phyloP scores from a whole-genome alignment of 1,140 invertebrate genomes.

The Drosophila lini region DNA sequence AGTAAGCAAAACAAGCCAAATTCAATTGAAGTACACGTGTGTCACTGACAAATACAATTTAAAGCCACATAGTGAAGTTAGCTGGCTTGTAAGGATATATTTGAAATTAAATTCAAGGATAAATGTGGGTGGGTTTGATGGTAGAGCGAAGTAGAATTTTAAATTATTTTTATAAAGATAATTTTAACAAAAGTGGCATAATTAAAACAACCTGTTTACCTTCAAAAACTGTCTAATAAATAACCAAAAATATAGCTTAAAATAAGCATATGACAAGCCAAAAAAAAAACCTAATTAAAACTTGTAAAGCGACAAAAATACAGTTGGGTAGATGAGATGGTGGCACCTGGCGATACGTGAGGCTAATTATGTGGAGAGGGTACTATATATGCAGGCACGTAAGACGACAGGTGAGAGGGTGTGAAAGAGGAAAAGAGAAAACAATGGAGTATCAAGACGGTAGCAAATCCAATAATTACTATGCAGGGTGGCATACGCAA shows the following conservation, averaged over 20 bases:
- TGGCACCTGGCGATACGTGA: slow-evolving; percentile 51
- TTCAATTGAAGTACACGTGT: slow-evolving; percentile 35
- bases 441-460: slow-evolving; percentile 52
- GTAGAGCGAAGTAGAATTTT: too few species aligned
- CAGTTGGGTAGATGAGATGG: slow-evolving; percentile 41
- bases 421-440: slow-evolving; percentile 35
- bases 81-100: background rate
- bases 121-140: background rate
- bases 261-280: slow-evolving; percentile 14
- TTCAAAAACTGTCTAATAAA: slow-evolving; percentile 22
- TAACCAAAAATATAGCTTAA: background rate
- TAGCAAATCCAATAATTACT: slow-evolving; percentile 60
- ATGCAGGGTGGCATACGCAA: slow-evolving; percentile 52
- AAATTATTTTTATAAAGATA: slow-evolving; percentile 6
- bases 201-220: too few species aligned
- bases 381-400: background rate
- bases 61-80: background rate
- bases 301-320: slow-evolving; percentile 30
- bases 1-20: slow-evolving; percentile 43
- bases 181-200: background rate
- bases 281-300: slow-evolving; percentile 39
- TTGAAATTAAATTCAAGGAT: background rate
- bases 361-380: slow-evolving; percentile 68
- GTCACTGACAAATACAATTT: slow-evolving; percentile 23
- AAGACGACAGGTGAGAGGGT: slow-evolving; percentile 17